Conservation (phyloP, 1,140 invertebrate species). For the Leptinotarsa defecta region DNA sequence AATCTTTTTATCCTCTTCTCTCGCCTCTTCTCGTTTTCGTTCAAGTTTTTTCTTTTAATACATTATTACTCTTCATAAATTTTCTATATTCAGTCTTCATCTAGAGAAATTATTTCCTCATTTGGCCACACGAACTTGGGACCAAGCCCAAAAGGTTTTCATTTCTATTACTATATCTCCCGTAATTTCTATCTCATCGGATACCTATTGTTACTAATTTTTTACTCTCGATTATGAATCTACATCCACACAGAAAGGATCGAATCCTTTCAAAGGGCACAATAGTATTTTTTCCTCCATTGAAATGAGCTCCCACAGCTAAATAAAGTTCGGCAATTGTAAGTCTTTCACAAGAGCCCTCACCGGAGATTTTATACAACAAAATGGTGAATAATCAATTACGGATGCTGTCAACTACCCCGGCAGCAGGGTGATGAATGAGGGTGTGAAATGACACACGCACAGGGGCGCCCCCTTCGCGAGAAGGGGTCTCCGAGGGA, state of each 20-base stretch:
- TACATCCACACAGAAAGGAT: background rate
- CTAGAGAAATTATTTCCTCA: too few relatives aligned
- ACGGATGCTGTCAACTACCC: background rate
- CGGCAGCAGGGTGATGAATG: conserved; percentile 10
- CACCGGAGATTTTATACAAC: conserved; percentile 4
- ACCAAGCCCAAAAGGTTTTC: too few relatives aligned
- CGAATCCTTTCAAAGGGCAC: background rate
- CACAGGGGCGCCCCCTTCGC: background rate
- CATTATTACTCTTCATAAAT: too few relatives aligned
- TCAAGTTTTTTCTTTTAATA: too few relatives aligned
- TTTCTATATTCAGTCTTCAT: too few relatives aligned
- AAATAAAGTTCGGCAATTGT: conserved; percentile 6
- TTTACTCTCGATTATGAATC: background rate
- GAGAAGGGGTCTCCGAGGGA: too few relatives aligned
- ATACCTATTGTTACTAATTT: too few relatives aligned
- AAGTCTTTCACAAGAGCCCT: background rate
- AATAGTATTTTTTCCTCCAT: background rate
- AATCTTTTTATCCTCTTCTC: too few relatives aligned
- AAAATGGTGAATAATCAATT: conserved; percentile 18
- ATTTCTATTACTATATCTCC: too few relatives aligned
- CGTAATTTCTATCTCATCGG: too few relatives aligned
- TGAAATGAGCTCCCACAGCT: background rate
- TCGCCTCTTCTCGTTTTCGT: too few relatives aligned
- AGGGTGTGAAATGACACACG: conserved; percentile 20
- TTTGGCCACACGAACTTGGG: too few relatives aligned